These are phyloP conservation scores for Ctenodactylus gundi DNA, from an alignment of 2,113 vertebrate species.

Conservation along the genomic window DNA sequence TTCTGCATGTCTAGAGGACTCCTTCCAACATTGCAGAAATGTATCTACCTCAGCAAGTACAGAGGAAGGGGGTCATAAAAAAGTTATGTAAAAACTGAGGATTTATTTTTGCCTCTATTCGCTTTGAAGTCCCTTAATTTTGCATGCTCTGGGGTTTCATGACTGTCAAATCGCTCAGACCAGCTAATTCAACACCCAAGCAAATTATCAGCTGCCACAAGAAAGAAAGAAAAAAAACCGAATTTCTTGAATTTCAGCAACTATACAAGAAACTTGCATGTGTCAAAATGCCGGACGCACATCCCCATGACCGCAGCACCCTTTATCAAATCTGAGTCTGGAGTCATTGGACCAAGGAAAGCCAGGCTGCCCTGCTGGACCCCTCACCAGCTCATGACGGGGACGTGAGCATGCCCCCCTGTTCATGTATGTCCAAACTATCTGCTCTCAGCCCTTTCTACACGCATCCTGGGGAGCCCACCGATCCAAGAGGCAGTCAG, in stretches of 20 bases:
- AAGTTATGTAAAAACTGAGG: conserved; percentile 80
- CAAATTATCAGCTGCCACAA: conserved; percentile 79
- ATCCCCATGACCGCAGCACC: conserved; percentile 71
- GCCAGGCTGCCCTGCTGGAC: conserved; percentile 70
- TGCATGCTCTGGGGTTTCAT: conserved; percentile 79
- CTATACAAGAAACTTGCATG: conserved; percentile 81
- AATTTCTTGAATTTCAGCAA: conserved; percentile 80
- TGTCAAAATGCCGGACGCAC: conserved; percentile 79
- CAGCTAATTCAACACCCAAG: conserved; percentile 75
- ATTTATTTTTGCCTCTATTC: conserved; percentile 60
- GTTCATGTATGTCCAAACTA: conserved; percentile 73
- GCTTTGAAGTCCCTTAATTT: conserved; percentile 80
- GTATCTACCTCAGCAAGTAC: conserved; percentile 80
- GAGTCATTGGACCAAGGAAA: conserved; percentile 79
- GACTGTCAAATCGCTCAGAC: conserved; percentile 74
- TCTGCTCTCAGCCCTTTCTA: conserved; percentile 72
- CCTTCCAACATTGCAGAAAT: conserved; percentile 69
- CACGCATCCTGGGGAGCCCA: conserved; percentile 26
- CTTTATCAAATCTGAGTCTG: conserved; percentile 80
- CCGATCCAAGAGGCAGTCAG: conserved; percentile 49
- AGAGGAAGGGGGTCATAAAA: conserved; percentile 79
- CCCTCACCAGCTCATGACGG: conserved; percentile 62
- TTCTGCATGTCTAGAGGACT: conserved; percentile 49
- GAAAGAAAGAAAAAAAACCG: conserved; percentile 55
- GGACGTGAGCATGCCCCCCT: conserved; percentile 71